A percentile compares a stretch with the other conserved stretches of the same genome.
phyloP scores from a whole-genome alignment of 2,113 vertebrate species.

The Astur gentilis region DNA sequence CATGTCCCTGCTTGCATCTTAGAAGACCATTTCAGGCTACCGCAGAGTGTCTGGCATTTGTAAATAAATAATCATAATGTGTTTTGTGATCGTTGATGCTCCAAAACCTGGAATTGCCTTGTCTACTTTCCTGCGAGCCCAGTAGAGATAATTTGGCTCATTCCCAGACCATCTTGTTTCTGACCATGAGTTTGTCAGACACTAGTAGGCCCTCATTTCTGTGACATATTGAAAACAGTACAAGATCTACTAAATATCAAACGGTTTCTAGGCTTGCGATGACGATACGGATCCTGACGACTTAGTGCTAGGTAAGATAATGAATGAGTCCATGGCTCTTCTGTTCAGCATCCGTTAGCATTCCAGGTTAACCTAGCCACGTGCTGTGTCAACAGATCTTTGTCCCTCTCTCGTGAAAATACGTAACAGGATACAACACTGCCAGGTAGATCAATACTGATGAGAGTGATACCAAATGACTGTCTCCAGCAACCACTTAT shows the following conservation, averaged over 20 bases:
- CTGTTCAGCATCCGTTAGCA: not conserved
- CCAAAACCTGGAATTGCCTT: not conserved
- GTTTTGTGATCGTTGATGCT: not conserved
- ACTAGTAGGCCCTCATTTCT: not conserved
- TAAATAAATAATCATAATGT: not conserved
- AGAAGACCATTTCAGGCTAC: not conserved
- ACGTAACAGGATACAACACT: not conserved
- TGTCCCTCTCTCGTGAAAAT: not conserved
- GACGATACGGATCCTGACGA: not conserved
- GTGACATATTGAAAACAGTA: not conserved
- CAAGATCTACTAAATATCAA: not conserved
- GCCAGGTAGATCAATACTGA: not conserved
- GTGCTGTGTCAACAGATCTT: not conserved
- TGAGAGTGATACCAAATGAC: not conserved
- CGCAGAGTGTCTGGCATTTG: not conserved
- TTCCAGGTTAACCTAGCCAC: not conserved
- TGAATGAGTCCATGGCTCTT: not conserved
- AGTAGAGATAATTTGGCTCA: not conserved
- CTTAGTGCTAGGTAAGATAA: not conserved
- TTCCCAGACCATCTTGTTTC: not conserved
- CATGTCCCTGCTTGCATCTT: not conserved
- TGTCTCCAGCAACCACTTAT: not conserved
- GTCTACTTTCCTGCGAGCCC: not conserved
- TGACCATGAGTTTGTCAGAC: not conserved
- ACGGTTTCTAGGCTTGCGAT: not conserved